Base-by-base conservation (phyloP, 92 coral and sea anemone genomes). In the Virgularia gustaviana region DNA sequence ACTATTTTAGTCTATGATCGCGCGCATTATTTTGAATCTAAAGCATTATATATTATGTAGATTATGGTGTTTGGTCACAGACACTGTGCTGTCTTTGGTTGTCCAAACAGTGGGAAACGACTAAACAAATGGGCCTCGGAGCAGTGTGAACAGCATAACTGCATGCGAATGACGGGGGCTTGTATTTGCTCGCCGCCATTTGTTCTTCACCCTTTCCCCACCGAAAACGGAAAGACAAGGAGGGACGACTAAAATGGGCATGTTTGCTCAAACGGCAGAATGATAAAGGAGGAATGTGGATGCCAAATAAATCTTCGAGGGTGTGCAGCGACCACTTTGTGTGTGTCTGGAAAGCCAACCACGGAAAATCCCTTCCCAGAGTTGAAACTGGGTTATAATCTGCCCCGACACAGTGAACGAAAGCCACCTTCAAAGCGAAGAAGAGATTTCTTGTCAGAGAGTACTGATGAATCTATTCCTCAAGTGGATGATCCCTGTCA, bases 131-230 rank as follows among this genome's bases (percentile, higher is more conserved):
- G 78, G 83, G 29, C 27, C 20, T 45, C 27, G 63, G 47, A 70
- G 62, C 23, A 29, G 60, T 79, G 83, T 64, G 83, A 65, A 38
- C 29, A 52, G 29, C 82, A 77, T 72, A 52, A 64, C 41, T 77
- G 64, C 54, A 38, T 30, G 28, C 76, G 49, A 38, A 79, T 70
- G 24, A 75, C 68, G 49, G 65, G 63, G 36, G 61, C 72, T 34
- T 84, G 84, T 41, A 67, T 56, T 49, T 84, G 88, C 65, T 47
- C 60, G 63, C 85, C 82, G 36, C 88, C 85, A 43, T 84, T 79
- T 77, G 42, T 47, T 65, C 70, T 84, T 4, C 71, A 79, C 75
- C 74, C 88, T 51, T 79, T 79, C 63, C 85, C 83, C 24, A 81
- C 80, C 30, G 65, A 42, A n/a, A n/a, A n/a, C n/a, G n/a, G n/a